These are phyloP conservation scores for Pterobdella sp. DNA, from an alignment of 2,888 invertebrate genomes.

Conservation along the genomic window DNA sequence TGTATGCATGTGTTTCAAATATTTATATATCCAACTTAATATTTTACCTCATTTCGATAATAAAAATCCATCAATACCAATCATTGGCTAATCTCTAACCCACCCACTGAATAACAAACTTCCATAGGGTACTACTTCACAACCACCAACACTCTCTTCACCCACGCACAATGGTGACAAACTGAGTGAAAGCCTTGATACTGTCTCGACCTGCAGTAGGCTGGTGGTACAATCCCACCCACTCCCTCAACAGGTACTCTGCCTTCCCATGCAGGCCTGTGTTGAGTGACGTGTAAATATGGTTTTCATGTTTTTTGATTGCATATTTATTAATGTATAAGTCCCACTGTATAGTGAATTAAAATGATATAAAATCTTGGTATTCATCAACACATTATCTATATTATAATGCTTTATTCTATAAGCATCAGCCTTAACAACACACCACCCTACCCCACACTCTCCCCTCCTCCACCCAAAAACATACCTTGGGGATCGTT, in stretches of 20 bases:
- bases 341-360: too few relatives aligned
- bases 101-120: background rate
- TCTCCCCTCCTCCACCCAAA: constrained; percentile 58
- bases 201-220: constrained; percentile 56
- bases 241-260: constrained; percentile 83
- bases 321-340: background rate
- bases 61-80: background rate
- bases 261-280: constrained; percentile 78
- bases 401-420: constrained; percentile 61
- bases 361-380: constrained; percentile 78
- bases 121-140: background rate
- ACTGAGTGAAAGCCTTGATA: constrained; percentile 77
- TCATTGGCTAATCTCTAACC: background rate
- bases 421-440: constrained; percentile 91
- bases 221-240: constrained; percentile 78
- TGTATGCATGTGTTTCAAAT: constrained; percentile 48
- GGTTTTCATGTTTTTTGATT: background rate
- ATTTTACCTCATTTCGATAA: background rate
- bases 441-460: constrained; percentile 89
- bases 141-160: background rate
- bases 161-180: constrained; percentile 66
- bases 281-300: background rate
- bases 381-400: constrained; percentile 66
- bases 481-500: constrained; percentile 72
- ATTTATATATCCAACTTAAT: background rate